Base-by-base conservation (phyloP, 1,140 invertebrate genomes). In the Neelides sp. region DNA sequence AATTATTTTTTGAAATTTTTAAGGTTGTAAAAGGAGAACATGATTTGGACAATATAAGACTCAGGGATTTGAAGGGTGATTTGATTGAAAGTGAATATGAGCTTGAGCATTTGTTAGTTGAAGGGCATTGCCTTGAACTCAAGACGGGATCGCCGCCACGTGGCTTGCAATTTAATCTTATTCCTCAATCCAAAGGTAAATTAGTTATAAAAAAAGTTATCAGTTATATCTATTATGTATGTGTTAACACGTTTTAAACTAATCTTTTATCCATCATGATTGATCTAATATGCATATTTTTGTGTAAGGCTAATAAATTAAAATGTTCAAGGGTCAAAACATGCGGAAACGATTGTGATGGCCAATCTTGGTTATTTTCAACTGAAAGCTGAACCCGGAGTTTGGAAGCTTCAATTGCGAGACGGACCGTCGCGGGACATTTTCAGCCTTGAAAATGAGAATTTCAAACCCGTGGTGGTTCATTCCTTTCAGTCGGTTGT, bases 261-360 rank as follows among this genome's bases (percentile, higher is more conserved):
- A n/a, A n/a, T n/a, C n/a, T n/a, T n/a, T n/a, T n/a, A n/a, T n/a
- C n/a, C n/a, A n/a, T n/a, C n/a, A n/a, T n/a, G n/a, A n/a, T n/a
- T n/a, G n/a, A n/a, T n/a, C n/a, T n/a, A n/a, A n/a, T n/a, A n/a
- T n/a, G n/a, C n/a, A n/a, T n/a, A n/a, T n/a, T n/a, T n/a, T n/a
- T n/a, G n/a, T n/a, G 5, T 17, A 46, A 30, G 15, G 34, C 2
- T 42, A 36, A 12, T 37, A 23, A 48, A 10, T 15, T 43, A 47
- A 32, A 22, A 17, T n/a, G 44, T 17, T 15, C 15, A 7, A 49
- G 30, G 5, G 41, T 10, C 27, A 23, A 28, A 32, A 37, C 28
- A 80, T 40, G 82, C 89, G 48, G 96, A 99, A 68, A 99, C 96
- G 10, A 98, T 99, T 62, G 96, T 99, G 2, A 99, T 99, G 96